Evolutionary conservation across 2,113 vertebrate genomes (phyloP).

Genomic region (Paratilapia polleni): DNA sequence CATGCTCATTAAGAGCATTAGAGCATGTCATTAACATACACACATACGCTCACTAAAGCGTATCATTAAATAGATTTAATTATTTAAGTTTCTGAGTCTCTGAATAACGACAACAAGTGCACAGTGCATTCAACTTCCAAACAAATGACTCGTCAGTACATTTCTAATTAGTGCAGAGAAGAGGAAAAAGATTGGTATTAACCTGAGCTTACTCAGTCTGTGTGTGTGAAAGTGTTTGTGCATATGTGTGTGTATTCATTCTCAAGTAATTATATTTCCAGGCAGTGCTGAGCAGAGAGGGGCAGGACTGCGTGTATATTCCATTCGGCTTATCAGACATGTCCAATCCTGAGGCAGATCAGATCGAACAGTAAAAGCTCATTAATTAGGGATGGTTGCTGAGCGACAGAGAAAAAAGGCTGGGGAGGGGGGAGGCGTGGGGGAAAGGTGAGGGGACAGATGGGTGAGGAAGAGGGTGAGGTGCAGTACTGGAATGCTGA

Average conservation of each 20-base stretch:
- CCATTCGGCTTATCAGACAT: slow-evolving; percentile 77
- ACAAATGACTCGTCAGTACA: slow-evolving; percentile 69
- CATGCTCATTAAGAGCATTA: slow-evolving; percentile 67
- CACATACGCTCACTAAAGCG: slow-evolving; percentile 59
- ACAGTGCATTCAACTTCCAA: slow-evolving; percentile 68
- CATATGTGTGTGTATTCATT: slow-evolving; percentile 46
- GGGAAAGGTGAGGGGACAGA: slow-evolving; percentile 38
- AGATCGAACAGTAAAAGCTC: slow-evolving; percentile 78
- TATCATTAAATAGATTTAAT: slow-evolving; percentile 76
- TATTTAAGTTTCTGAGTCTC: slow-evolving; percentile 63
- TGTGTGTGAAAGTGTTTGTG: slow-evolving; percentile 18
- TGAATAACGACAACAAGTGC: slow-evolving; percentile 66
- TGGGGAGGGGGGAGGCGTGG: background rate
- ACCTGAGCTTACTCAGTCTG: slow-evolving; percentile 61
- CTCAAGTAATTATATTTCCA: slow-evolving; percentile 79
- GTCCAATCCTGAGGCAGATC: slow-evolving; percentile 77
- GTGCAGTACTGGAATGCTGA: slow-evolving; percentile 16
- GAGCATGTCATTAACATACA: slow-evolving; percentile 71
- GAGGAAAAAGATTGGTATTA: slow-evolving; percentile 74
- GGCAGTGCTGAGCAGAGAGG: slow-evolving; percentile 53
- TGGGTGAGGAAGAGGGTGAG: slow-evolving; percentile 31
- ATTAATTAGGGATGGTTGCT: slow-evolving; percentile 79
- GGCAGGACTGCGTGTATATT: slow-evolving; percentile 70
- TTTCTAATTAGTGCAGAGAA: slow-evolving; percentile 73
- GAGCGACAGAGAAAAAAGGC: slow-evolving; percentile 51